phyloP scores from a whole-genome alignment of 2,113 vertebrate genomes.

The Illadopsis cleaveri region DNA sequence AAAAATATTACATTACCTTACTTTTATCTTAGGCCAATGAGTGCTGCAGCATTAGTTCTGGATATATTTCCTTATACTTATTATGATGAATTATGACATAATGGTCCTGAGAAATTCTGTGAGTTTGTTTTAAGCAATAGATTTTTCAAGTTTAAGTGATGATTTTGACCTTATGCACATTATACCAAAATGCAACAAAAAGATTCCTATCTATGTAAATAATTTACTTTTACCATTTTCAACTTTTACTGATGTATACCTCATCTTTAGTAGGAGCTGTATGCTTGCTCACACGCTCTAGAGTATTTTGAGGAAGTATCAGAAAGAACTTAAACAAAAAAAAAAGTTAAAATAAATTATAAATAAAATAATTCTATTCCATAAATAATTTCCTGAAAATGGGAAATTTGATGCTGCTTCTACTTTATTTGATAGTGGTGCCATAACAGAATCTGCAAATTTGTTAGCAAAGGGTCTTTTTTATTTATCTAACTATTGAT shows the following conservation, averaged over 20 bases:
- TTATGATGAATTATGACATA: background rate
- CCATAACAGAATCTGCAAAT: background rate
- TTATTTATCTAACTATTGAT: background rate
- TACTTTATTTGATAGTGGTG: background rate
- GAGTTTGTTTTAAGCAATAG: background rate
- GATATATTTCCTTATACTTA: background rate
- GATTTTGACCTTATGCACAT: background rate
- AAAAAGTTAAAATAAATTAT: background rate
- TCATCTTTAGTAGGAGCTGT: background rate
- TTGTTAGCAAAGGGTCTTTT: background rate
- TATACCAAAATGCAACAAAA: background rate
- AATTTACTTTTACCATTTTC: background rate
- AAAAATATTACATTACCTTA: background rate
- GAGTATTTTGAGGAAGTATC: background rate
- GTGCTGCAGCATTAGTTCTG: background rate
- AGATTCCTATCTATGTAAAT: background rate
- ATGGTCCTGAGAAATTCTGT: background rate
- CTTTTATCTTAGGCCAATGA: background rate
- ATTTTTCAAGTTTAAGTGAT: background rate
- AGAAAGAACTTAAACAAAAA: background rate
- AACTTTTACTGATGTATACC: background rate
- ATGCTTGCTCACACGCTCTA: background rate
- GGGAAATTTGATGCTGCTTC: background rate
- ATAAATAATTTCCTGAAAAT: background rate
- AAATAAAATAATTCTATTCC: background rate